Conservation (phyloP, 2,113 vertebrate genomes). For the Illadopsis cleaveri region DNA sequence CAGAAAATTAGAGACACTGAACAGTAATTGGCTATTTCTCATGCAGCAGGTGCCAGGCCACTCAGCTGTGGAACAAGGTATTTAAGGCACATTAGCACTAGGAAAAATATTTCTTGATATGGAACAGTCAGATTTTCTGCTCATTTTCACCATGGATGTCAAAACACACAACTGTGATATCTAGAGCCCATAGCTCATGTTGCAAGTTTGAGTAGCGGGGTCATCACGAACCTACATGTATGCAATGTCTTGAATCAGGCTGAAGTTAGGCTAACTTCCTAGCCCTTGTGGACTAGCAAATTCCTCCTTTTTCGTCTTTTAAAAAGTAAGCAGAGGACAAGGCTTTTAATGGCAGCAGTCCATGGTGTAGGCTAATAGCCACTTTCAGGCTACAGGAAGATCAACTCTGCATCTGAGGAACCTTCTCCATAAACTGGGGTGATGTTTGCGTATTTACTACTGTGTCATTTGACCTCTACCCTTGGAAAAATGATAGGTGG, state of each 20-base stretch:
- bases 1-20: conserved; percentile 99
- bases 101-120: conserved; percentile 98
- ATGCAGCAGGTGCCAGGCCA: conserved; percentile 99
- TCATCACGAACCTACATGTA: conserved; percentile 29
- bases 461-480: not conserved
- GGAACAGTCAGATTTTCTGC: conserved; percentile 98
- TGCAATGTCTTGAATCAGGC: not conserved
- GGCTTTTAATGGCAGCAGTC: not conserved
- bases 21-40: conserved; percentile 97
- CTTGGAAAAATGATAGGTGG: not conserved
- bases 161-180: conserved; percentile 80
- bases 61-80: conserved; percentile 99
- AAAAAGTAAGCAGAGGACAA: not conserved
- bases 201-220: conserved; percentile 31
- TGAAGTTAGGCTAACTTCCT: not conserved
- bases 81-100: conserved; percentile 99
- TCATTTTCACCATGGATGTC: conserved; percentile 90
- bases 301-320: not conserved
- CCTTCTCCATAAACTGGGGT: accelerated
- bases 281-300: not conserved
- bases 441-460: not conserved
- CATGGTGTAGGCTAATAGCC: accelerated
- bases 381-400: not conserved
- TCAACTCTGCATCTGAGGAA: not conserved
- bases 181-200: conserved; percentile 63